Evolutionary conservation across 1,140 invertebrate species (phyloP), one percentile per base, ranked within the genome.

Genomic region (Melitaea cinxia): DNA sequence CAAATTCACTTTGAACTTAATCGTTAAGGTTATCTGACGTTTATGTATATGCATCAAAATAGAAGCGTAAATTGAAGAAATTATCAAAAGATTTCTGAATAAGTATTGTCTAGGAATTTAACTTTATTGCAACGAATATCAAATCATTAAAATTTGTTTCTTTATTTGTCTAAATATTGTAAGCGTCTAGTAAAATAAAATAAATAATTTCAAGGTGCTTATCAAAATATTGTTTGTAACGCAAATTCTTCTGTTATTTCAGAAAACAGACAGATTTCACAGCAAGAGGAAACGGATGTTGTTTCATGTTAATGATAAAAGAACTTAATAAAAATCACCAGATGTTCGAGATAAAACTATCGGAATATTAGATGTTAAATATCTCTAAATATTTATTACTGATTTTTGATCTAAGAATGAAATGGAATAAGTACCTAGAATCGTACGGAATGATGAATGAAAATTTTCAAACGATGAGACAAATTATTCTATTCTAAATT

Each of bases 231-330:
- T 23, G 50, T 60, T 52, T 52, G n/a, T 30, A 53, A 42, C 33
- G 49, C 45, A 24, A 30, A 56, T 60, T 56, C 35, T 73, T 70
- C 39, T 70, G 70, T 75, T 79, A 73, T 75, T 60, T 47, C 57
- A 63, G 75, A 75, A 65, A 82, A 80, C 73, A 80, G 66, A 73
- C 65, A 68, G 70, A 58, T 69, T 72, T 77, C 69, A 79, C 24
- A 66, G 65, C 70, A 52, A 64, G 77, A 75, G 80, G 84, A 85
- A 87, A 77, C 84, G 80, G 81, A 87, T 87, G 81, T 82, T 81
- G 65, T 75, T 62, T 37, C 67, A 78, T 78, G 74, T 82, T 71
- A 33, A 21, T 33, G 23, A 33, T 54, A 54, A 54, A 54, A 53
- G 35, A 21, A 28, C 49, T 42, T 75, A 75, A 75, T 75, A 85